Percentiles rank a stretch among this genome's conserved stretches.
Evolutionary conservation across 2,113 vertebrate species (phyloP).

Genomic region (Osmerus mordax): DNA sequence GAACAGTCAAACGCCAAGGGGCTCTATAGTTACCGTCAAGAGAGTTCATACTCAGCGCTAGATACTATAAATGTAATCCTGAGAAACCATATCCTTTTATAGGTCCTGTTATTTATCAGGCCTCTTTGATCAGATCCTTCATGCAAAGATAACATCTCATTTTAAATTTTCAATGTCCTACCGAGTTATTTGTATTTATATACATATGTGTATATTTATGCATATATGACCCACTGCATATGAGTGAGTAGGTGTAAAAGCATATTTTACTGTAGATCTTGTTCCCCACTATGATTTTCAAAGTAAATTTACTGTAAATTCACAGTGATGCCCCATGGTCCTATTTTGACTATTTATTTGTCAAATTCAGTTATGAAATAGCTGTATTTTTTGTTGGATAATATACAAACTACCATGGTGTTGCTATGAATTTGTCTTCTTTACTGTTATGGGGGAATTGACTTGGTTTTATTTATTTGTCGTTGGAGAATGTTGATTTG

Average conservation of each 20-base stretch:
- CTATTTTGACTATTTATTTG: conserved; percentile 65
- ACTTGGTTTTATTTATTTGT: conserved; percentile 46
- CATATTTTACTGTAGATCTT: conserved; percentile 63
- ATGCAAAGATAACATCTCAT: conserved; percentile 38
- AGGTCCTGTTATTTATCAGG: conserved; percentile 51
- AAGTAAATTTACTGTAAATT: conserved; percentile 60
- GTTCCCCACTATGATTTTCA: conserved; percentile 64
- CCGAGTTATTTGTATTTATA: conserved; percentile 64
- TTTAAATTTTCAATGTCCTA: conserved; percentile 64
- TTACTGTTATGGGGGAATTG: conserved; percentile 66
- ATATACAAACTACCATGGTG: conserved; percentile 81
- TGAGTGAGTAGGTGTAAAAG: conserved; percentile 53
- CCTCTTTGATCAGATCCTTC: conserved; percentile 56
- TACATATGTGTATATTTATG: conserved; percentile 50
- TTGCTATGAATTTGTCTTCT: conserved; percentile 80
- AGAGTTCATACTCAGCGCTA: conserved; percentile 52
- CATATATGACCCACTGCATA: conserved; percentile 44
- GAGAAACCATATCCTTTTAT: conserved; percentile 54
- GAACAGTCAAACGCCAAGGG: conserved; percentile 32
- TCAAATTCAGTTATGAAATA: conserved; percentile 79
- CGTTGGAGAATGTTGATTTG: conserved; percentile 85
- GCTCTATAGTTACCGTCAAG: conserved; percentile 33
- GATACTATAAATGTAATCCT: conserved; percentile 42
- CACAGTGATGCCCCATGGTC: conserved; percentile 65
- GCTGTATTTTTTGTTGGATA: conserved; percentile 84